Evolutionary conservation across 2,113 vertebrate genomes (phyloP).

Genomic region (Cebus imitator): DNA sequence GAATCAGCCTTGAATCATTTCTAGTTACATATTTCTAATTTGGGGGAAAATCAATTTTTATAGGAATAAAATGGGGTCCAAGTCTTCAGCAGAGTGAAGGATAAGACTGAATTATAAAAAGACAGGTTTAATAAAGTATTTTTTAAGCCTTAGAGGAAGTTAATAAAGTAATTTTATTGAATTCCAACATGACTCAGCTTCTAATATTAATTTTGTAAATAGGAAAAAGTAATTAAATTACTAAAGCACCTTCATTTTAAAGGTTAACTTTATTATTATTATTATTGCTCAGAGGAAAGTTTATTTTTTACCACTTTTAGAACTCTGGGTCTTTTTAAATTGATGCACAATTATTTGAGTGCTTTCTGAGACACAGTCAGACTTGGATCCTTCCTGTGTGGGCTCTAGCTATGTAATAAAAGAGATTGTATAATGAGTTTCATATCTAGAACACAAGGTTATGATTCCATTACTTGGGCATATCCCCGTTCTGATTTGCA

Average conservation of each 20-base stretch:
- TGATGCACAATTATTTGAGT: not conserved
- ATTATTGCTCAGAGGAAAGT: conserved; percentile 21
- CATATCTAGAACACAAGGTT: not conserved
- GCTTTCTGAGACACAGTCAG: not conserved
- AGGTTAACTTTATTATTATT: conserved; percentile 21
- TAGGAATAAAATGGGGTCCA: not conserved
- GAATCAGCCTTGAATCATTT: conserved; percentile 40
- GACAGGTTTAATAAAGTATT: conserved; percentile 31
- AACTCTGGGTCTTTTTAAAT: not conserved
- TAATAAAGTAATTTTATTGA: conserved; percentile 66
- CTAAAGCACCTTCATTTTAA: conserved; percentile 25
- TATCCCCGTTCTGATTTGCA: not conserved
- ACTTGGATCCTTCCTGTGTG: not conserved
- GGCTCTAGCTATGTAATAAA: not conserved
- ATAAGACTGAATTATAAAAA: not conserved
- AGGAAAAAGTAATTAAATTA: conserved; percentile 55
- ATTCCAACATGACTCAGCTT: conserved; percentile 55
- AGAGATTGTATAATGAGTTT: not conserved
- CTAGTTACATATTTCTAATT: conserved; percentile 50
- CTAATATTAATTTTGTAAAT: conserved; percentile 67
- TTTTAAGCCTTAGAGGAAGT: conserved; percentile 44
- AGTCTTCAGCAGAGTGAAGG: conserved; percentile 1
- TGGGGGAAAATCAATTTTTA: conserved; percentile 7
- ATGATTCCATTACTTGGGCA: not conserved
- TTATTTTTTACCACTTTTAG: conserved; percentile 45